A percentile compares a stretch with the other conserved stretches of the same genome.
Evolutionary conservation across 92 coral and sea anemone genomes (phyloP).

Genomic region (Heteractis magnifica): DNA sequence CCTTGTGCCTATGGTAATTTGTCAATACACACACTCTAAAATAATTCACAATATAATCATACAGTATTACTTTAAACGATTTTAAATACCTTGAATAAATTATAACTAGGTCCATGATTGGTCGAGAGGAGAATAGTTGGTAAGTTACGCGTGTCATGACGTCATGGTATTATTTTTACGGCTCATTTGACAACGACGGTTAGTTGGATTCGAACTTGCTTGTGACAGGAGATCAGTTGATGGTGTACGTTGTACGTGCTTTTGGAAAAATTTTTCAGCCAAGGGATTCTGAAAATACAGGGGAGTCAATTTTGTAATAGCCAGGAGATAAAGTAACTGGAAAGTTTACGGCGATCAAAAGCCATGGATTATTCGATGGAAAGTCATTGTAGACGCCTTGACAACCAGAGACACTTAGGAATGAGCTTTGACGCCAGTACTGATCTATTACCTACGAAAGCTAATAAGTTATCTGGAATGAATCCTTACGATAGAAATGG

Average conservation of each 20-base stretch:
- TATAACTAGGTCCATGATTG: conserved; percentile 21
- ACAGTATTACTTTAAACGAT: neutral
- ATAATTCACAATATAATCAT: neutral
- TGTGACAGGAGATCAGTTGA: neutral
- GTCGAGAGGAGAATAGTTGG: neutral
- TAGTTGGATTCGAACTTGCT: neutral
- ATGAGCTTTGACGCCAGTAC: conserved; percentile 16
- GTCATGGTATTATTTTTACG: conserved; percentile 27
- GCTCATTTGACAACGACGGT: conserved; percentile 5
- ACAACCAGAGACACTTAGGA: conserved; percentile 9
- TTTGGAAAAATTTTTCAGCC: neutral
- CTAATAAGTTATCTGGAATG: conserved; percentile 4
- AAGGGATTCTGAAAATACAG: neutral
- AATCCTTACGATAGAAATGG: conserved; percentile 15
- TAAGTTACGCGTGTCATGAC: conserved; percentile 22
- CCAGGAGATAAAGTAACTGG: neutral
- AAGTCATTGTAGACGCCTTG: neutral
- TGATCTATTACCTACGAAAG: conserved; percentile 13
- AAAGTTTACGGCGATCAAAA: neutral
- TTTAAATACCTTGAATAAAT: neutral
- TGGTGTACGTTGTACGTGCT: neutral
- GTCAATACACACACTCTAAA: neutral
- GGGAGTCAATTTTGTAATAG: neutral
- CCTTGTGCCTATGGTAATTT: neutral
- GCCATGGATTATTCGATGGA: neutral